Base-by-base conservation (phyloP, 2,797 vertebrate species). In the Xenentodon cancila region DNA sequence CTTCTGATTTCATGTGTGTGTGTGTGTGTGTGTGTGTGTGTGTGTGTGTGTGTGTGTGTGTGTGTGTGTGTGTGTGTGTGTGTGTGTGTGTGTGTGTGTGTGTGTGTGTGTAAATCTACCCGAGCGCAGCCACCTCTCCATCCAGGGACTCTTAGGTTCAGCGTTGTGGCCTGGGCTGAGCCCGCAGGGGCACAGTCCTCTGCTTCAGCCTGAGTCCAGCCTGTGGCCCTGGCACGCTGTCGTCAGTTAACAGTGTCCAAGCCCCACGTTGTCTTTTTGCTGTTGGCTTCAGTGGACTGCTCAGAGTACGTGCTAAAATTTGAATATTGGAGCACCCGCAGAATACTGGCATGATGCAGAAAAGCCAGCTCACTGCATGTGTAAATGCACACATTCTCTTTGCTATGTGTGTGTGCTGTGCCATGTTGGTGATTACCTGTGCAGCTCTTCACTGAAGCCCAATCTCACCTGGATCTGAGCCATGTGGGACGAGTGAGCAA, bases 191-290 rank as follows among this genome's bases (percentile, higher is more conserved):
- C 67, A 77, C 67, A 66, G 59, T 77, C 72, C 58, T 71, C 43
- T 21, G 47, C 72, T 79, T 64, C 72, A 66, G 71, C 72, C 77
- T 27, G 58, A 84, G 78, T 77, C 74, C 63, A 71, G 86, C 85
- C 82, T 59, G 25, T 40, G 75, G 84, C 64, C 58, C 72, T 86
- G 88, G 85, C 86, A 83, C 55, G 51, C 65, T 67, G 65, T 85
- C 83, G 40, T 75, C 63, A 64, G 79, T 82, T 40, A 45, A 82
- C 79, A 71, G 84, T 69, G 68, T 59, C 59, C 57, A 71, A 75
- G 75, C 85, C 80, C 70, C 43, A 7, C 73, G 78, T 76, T 84
- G 54, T 70, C 64, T 71, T 54, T 75, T 63, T 71, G 43, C 74
- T 73, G 67, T 55, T 75, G 73, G 77, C 70, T 81, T 56, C 71